Evolutionary conservation across 2,888 invertebrate species (phyloP).

Genomic region (Tenthredo distinguenda): DNA sequence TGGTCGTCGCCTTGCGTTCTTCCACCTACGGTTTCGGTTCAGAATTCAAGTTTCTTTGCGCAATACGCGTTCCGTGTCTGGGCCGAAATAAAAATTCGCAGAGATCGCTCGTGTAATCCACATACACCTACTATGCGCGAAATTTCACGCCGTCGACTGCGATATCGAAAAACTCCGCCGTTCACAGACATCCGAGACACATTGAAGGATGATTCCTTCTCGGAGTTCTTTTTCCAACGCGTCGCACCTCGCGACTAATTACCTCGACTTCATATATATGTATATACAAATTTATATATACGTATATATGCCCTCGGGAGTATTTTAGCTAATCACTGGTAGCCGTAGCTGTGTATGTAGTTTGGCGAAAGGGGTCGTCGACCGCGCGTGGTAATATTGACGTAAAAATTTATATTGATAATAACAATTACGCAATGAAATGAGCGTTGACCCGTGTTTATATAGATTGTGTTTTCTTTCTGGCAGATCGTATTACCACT

Average conservation of each 20-base stretch:
- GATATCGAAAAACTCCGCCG: background rate
- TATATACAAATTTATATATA: no score
- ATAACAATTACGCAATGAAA: constrained; percentile 38
- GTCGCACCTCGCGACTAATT: background rate
- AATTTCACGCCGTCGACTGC: background rate
- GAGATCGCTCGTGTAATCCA: background rate
- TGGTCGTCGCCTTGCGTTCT: background rate
- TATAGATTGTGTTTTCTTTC: constrained; percentile 39
- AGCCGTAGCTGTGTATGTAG: background rate
- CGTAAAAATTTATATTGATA: constrained; percentile 39
- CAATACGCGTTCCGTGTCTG: background rate
- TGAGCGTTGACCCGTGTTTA: constrained; percentile 41
- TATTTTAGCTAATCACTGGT: background rate
- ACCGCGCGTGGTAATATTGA: constrained; percentile 36
- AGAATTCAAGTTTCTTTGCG: constrained; percentile 36
- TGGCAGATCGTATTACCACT: constrained; percentile 25
- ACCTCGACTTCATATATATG: background rate
- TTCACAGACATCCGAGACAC: background rate
- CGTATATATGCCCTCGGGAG: background rate
- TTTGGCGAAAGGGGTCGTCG: constrained; percentile 9
- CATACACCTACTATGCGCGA: background rate
- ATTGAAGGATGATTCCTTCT: background rate
- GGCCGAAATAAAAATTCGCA: background rate
- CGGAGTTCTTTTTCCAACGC: background rate
- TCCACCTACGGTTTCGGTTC: background rate